Evolutionary conservation across 2,113 vertebrate genomes (phyloP), one percentile per base, ranked within the genome.

Genomic region (Silurus glanis): DNA sequence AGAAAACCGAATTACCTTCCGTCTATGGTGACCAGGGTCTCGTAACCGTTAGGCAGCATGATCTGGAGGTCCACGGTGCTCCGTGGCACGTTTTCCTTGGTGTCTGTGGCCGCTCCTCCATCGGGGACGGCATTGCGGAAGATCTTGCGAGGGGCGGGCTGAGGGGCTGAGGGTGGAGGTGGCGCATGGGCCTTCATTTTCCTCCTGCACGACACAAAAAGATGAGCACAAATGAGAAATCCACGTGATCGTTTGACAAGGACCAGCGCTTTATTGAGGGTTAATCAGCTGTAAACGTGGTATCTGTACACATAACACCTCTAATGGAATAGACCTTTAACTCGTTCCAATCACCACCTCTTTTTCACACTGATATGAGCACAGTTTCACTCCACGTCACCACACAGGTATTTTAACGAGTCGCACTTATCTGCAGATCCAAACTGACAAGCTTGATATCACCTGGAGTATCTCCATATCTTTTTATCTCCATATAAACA

Each of bases 161-260:
- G 94, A 8, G 96, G 96, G 25, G 90, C 95, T 61, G 81, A 89
- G 4, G 96, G 96, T 0, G 95, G 97, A 86, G 96, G 96, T 0
- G 96, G 96, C 28, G 97, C 97, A 0, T 94, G 95, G 10, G 94
- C 92, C 94, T 99, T 99, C 96, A 97, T 98, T 92, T 90, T 97
- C 93, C 91, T 96, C 90, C 97, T 97, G 87, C 3, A 55, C 6
- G 82, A 74, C 17, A 21, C 16, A 89, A 49, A n/a, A 37, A 47
- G 21, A 89, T 0, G 83, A 13, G 3, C n/a, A 78, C 45, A 67
- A 0, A 6, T n/a, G 5, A 85, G 21, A 19, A 17, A 72, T 72
- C 37, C 67, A 72, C 37, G 19, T 17, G 10, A 67, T 0, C 6
- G 12, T 37, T 25, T 5, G 25, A 1, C 13, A 67, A 37, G 10